Conservation (phyloP, 1,140 invertebrate genomes). For the Drosophila azteca region DNA sequence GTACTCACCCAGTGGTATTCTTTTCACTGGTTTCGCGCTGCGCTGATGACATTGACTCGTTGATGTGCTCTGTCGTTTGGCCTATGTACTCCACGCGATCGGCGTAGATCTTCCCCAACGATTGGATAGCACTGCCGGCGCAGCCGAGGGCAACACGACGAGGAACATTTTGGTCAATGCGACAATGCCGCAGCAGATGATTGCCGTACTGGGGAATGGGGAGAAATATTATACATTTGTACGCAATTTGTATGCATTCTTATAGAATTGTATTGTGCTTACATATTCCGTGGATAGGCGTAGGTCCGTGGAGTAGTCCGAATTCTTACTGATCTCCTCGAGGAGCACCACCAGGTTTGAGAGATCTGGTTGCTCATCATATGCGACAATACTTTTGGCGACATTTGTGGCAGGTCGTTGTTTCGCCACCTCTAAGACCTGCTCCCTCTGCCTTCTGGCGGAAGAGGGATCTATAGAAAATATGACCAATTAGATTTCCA, state of each 20-base stretch:
- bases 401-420: slow-evolving; percentile 68
- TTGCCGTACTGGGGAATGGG: slow-evolving; percentile 43
- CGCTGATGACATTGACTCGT: slow-evolving; percentile 44
- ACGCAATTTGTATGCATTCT: too few species aligned
- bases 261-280: slow-evolving; percentile 10
- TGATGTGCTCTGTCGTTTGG: slow-evolving; percentile 55
- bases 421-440: slow-evolving; percentile 51
- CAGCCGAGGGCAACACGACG: slow-evolving; percentile 36
- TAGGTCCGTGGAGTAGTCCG: slow-evolving; percentile 68
- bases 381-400: slow-evolving; percentile 59
- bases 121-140: slow-evolving; percentile 54
- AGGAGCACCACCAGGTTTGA: slow-evolving; percentile 50
- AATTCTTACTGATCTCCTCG: slow-evolving; percentile 72
- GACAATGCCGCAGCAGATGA: slow-evolving; percentile 37
- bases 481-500: background rate
- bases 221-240: background rate
- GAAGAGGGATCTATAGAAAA: background rate
- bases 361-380: slow-evolving; percentile 50
- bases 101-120: slow-evolving; percentile 57
- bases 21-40: slow-evolving; percentile 13
- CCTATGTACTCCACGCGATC: slow-evolving; percentile 60
- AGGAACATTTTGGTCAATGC: slow-evolving; percentile 10
- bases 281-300: slow-evolving; percentile 67
- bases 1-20: slow-evolving; percentile 41
- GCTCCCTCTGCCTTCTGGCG: slow-evolving; percentile 9